A percentile compares a stretch with the other conserved stretches of the same genome.
Conservation (phyloP, 2,888 invertebrate genomes). For the Stenotaenia linearis region DNA sequence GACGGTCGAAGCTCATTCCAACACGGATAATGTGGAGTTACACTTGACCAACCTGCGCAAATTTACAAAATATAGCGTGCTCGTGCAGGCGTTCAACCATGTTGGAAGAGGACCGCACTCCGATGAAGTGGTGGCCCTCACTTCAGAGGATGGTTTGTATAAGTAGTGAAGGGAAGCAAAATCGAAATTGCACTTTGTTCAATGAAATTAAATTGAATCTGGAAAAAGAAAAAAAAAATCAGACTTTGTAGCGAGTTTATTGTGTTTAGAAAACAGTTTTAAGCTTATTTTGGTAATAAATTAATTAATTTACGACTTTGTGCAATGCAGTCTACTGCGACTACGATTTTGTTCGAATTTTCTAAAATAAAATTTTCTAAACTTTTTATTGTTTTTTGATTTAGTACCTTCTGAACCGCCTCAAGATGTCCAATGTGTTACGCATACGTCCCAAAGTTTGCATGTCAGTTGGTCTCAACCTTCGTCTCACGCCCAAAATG, state of each 20-base stretch:
- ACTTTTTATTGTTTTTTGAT: not conserved
- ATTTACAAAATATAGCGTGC: conserved; percentile 47
- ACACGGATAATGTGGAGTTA: conserved; percentile 30
- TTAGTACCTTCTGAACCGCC: conserved; percentile 36
- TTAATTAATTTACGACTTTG: too few species aligned
- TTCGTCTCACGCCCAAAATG: conserved; percentile 32
- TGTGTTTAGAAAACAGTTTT: too few species aligned
- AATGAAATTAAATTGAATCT: not conserved
- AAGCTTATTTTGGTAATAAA: too few species aligned
- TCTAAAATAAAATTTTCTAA: not conserved
- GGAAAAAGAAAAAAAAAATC: too few species aligned
- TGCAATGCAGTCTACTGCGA: too few species aligned
- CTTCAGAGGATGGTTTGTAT: conserved; percentile 47
- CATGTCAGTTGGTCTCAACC: conserved; percentile 36
- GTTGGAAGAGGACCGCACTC: conserved; percentile 48
- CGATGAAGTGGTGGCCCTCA: conserved; percentile 44
- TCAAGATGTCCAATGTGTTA: conserved; percentile 35
- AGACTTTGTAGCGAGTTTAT: too few species aligned
- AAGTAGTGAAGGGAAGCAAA: too few species aligned
- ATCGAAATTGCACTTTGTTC: not conserved
- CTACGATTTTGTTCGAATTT: too few species aligned
- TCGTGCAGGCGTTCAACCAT: conserved; percentile 48
- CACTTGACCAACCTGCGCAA: conserved; percentile 45
- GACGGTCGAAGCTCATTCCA: conserved; percentile 39
- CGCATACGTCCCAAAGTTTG: conserved; percentile 34